phyloP scores from a whole-genome alignment of 2,797 vertebrate species.

The Carduelis carduelis region DNA sequence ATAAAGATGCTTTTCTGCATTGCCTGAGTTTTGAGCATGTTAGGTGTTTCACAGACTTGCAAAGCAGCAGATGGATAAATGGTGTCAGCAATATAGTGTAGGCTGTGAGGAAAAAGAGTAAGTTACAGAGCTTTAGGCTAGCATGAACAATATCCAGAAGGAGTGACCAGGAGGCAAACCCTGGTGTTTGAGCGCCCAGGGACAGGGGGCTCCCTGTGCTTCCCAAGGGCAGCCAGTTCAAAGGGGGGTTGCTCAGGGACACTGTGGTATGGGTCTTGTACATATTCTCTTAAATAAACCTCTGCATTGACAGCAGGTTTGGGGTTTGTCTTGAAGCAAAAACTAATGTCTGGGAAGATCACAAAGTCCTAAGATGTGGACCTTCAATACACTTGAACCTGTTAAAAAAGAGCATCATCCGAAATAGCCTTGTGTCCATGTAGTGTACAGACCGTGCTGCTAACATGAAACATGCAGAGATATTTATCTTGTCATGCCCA shows the following conservation, averaged over 20 bases:
- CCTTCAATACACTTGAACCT: neutral
- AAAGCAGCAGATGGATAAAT: neutral
- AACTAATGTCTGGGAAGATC: neutral
- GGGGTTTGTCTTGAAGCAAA: neutral
- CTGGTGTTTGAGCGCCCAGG: neutral
- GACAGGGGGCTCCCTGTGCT: neutral
- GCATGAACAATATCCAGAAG: neutral
- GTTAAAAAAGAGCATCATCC: neutral
- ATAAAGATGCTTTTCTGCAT: neutral
- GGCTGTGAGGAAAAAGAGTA: neutral
- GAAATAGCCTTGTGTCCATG: neutral
- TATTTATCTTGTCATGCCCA: neutral
- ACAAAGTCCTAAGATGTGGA: neutral
- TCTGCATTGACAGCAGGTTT: neutral
- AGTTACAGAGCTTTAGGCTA: neutral
- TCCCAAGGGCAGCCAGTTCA: accelerated
- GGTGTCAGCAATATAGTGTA: neutral
- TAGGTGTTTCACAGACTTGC: neutral
- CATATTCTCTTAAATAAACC: neutral
- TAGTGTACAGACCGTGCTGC: neutral
- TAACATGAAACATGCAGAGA: neutral
- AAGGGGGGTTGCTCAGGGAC: neutral
- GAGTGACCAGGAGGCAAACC: neutral
- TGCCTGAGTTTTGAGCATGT: neutral
- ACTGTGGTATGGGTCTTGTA: neutral